Base-by-base conservation (phyloP, 2,888 invertebrate genomes). In the Abrostola tripartita region DNA sequence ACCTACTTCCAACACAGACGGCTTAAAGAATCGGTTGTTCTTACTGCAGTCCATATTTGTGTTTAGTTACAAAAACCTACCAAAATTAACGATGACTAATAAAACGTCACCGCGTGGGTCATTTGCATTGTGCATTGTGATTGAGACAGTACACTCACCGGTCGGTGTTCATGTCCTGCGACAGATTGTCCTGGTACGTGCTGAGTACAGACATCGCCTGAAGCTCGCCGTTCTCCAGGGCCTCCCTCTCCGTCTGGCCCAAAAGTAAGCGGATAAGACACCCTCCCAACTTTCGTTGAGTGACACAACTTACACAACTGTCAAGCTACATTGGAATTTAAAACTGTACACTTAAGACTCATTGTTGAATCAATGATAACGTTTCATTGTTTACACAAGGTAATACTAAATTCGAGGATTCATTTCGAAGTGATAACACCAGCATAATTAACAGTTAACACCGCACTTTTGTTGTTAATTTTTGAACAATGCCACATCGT, bases 181-280 rank as follows among this genome's bases (percentile, higher is more conserved):
- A 95, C 66, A 95, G 87, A 77, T 93, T 95, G 88, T 95, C 95
- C 78, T 93, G 92, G 87, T 95, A 95, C 79, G 94, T 95, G 90
- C 95, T 95, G 81, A 95, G 91, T 61, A 95, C 95, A 42, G 96
- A 96, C 95, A 96, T 95, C 71, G 96, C 96, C 79, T 95, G 94
- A 68, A 95, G 85, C 83, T 95, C 95, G 44, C 87, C 90, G 78
- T 87, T 89, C 85, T 90, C 92, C 78, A 89, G 82, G 76, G 78
- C 76, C 83, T 87, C 89, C 85, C 85, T 91, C 91, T 94, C 93
- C 89, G 88, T 88, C 94, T 95, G 88, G 74, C 81, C 85, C 85
- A 87, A 89, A 90, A 89, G 65, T 73, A 76, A 74, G 50, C 61
- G 35, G 65, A 68, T 76, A 64, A 78, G 68, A 66, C 77, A 76